phyloP scores from a whole-genome alignment of 2,113 vertebrate species.

The Miniopterus natalensis region DNA sequence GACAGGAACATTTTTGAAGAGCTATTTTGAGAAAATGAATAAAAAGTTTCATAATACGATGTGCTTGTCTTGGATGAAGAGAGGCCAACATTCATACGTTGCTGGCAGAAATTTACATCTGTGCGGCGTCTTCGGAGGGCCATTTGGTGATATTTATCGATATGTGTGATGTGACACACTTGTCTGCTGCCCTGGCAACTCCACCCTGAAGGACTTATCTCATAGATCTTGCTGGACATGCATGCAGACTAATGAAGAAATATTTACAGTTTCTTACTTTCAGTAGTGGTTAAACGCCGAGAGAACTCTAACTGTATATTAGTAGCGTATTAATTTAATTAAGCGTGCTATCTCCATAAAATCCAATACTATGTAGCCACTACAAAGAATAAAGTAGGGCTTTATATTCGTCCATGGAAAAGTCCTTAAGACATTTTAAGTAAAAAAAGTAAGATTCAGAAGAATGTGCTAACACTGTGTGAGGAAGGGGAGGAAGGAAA shows the following conservation, averaged over 20 bases:
- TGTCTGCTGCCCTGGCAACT: neutral
- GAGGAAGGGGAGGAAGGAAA: neutral
- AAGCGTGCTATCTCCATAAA: neutral
- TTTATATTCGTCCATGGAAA: neutral
- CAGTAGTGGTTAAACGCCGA: neutral
- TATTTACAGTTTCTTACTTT: neutral
- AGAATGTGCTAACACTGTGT: neutral
- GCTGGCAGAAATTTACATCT: neutral
- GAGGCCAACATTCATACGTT: neutral
- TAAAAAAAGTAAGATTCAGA: neutral
- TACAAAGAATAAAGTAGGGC: conserved; percentile 38
- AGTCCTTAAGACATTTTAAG: neutral
- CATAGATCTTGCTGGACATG: neutral
- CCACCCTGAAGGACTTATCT: neutral
- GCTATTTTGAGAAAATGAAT: neutral
- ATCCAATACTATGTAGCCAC: neutral
- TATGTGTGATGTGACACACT: neutral
- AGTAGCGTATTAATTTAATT: neutral
- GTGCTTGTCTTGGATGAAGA: neutral
- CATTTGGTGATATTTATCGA: neutral
- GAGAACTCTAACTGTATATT: neutral
- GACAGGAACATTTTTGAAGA: conserved; percentile 41
- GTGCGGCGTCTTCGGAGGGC: neutral
- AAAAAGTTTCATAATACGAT: neutral
- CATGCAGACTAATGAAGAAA: neutral